A percentile compares a stretch with the other conserved stretches of the same genome.
Conservation (phyloP, 1,140 invertebrate species). For the Varroa destructor region DNA sequence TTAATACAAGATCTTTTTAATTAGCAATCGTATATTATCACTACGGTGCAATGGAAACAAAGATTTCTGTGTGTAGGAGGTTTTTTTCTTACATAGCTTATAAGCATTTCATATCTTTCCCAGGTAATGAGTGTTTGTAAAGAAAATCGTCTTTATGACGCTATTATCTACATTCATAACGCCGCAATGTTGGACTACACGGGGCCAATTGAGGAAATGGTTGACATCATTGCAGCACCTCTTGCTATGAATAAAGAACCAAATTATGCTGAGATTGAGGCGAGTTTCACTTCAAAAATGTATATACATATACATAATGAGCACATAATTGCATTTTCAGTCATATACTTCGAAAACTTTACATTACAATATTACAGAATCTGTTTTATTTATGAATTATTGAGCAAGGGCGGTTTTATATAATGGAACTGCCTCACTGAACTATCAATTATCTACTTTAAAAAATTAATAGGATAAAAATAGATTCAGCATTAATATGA, state of each 20-base stretch:
- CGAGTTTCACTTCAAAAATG: not conserved
- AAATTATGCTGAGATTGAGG: slow-evolving; percentile 24
- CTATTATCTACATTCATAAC: slow-evolving; percentile 75
- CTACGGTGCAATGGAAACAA: too few species aligned
- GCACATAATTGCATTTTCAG: slow-evolving; percentile 35
- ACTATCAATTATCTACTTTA: not conserved
- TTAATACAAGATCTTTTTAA: slow-evolving; percentile 11
- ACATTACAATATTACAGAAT: too few species aligned
- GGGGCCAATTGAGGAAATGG: slow-evolving; percentile 55
- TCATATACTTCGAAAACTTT: too few species aligned
- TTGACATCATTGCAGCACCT: slow-evolving; percentile 7
- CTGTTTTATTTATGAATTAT: too few species aligned
- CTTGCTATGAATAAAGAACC: not conserved
- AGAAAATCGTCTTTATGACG: slow-evolving; percentile 63
- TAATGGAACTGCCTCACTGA: not conserved
- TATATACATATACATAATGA: too few species aligned
- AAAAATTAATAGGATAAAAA: too few species aligned
- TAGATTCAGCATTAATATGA: too few species aligned
- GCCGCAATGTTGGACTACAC: slow-evolving; percentile 68
- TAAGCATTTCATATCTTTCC: slow-evolving; percentile 27
- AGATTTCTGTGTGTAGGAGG: too few species aligned
- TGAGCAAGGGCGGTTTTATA: not conserved
- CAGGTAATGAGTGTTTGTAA: slow-evolving; percentile 60
- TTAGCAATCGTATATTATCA: not conserved
- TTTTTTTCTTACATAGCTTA: too few species aligned